These are phyloP conservation scores for Chloroclystis v-ata DNA, from an alignment of 2,888 invertebrate genomes.

Conservation along the genomic window DNA sequence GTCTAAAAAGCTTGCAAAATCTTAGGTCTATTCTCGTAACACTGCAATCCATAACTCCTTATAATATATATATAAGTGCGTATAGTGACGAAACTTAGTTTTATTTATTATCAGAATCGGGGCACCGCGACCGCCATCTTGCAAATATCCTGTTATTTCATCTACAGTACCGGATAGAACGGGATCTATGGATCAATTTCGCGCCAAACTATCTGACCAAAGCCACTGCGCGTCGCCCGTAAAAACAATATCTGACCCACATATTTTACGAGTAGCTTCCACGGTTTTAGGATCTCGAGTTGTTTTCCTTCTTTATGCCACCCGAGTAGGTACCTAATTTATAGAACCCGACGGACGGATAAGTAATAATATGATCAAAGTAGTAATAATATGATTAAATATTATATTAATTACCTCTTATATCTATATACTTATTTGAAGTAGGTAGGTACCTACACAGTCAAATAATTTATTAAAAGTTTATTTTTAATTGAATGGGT, in stretches of 20 bases:
- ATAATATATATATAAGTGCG: too few relatives aligned
- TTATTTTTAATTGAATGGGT: too few relatives aligned
- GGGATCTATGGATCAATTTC: slow-evolving; percentile 11
- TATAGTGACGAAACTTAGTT: too few relatives aligned
- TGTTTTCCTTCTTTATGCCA: background rate
- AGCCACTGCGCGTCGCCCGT: slow-evolving; percentile 9
- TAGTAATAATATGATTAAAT: too few relatives aligned
- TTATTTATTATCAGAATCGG: background rate
- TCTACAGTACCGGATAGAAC: slow-evolving; percentile 5
- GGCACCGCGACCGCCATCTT: background rate
- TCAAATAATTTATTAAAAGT: too few relatives aligned
- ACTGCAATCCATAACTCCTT: too few relatives aligned
- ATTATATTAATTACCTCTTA: too few relatives aligned
- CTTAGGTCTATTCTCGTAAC: too few relatives aligned
- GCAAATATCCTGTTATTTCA: slow-evolving; percentile 12
- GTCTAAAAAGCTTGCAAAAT: too few relatives aligned
- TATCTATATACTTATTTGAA: too few relatives aligned
- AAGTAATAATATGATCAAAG: too few relatives aligned
- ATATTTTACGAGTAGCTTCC: slow-evolving; percentile 19
- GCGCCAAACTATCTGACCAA: slow-evolving; percentile 11
- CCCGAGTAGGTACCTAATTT: background rate
- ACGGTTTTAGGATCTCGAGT: background rate
- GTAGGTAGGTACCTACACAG: background rate
- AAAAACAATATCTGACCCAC: slow-evolving; percentile 28
- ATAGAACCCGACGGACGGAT: too few relatives aligned